phyloP scores from a whole-genome alignment of 2,888 invertebrate genomes.

The Carpatolechia fugitivella region DNA sequence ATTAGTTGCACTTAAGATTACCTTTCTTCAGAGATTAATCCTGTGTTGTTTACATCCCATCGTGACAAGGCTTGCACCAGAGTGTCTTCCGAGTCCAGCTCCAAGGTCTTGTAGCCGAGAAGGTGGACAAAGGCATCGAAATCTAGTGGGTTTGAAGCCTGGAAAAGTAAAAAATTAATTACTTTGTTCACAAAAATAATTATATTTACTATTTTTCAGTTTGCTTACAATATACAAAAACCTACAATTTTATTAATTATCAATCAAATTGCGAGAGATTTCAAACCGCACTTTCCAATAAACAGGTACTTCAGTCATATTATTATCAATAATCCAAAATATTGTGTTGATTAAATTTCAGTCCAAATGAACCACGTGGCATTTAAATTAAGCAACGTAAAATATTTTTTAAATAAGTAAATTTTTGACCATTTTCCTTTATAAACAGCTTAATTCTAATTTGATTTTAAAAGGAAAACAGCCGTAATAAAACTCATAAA shows the following conservation, averaged over 20 bases:
- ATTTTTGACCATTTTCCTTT: not conserved
- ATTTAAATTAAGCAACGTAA: too few species aligned
- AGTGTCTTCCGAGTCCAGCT: slow-evolving; percentile 82
- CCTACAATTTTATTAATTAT: too few species aligned
- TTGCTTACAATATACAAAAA: too few species aligned
- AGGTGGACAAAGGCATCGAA: slow-evolving; percentile 82
- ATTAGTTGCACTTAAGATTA: slow-evolving; percentile 36
- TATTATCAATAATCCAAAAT: too few species aligned
- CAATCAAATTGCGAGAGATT: too few species aligned
- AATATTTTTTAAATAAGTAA: not conserved
- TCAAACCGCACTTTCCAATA: too few species aligned
- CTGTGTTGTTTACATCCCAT: slow-evolving; percentile 82
- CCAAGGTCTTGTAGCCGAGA: slow-evolving; percentile 80
- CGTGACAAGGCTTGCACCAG: slow-evolving; percentile 81
- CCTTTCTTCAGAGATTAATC: slow-evolving; percentile 82
- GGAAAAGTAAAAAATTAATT: slow-evolving; percentile 10
- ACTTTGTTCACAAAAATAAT: not conserved
- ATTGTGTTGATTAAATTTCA: too few species aligned
- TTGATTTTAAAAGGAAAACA: not conserved
- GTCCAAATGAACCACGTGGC: too few species aligned
- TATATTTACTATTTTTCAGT: too few species aligned
- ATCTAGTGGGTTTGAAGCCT: slow-evolving; percentile 78
- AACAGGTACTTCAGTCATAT: too few species aligned
- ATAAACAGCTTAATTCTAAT: not conserved
- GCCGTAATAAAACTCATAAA: slow-evolving; percentile 3